phyloP scores from a whole-genome alignment of 2,888 invertebrate genomes.

The Tryphoninae sp. region DNA sequence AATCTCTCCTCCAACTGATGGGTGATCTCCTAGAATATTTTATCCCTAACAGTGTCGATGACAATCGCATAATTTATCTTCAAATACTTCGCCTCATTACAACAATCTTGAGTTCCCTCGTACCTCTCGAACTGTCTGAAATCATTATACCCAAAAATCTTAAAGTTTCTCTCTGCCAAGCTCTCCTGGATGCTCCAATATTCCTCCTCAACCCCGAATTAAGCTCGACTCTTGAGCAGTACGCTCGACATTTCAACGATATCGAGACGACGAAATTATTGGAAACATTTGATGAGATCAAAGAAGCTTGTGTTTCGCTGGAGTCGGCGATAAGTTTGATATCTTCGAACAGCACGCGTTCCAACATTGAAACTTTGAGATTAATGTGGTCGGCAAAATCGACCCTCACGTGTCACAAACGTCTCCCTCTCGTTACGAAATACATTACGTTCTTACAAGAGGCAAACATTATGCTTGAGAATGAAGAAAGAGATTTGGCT shows the following conservation, averaged over 20 bases:
- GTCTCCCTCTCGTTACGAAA: slow-evolving; percentile 82
- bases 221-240: slow-evolving; percentile 80
- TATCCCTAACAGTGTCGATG: slow-evolving; percentile 72
- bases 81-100: slow-evolving; percentile 80
- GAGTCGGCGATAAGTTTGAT: slow-evolving; percentile 78
- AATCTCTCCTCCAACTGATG: slow-evolving; percentile 82
- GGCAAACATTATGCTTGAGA: slow-evolving; percentile 69
- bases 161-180: slow-evolving; percentile 79
- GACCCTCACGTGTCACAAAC: slow-evolving; percentile 84
- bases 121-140: slow-evolving; percentile 80
- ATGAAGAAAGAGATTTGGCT: slow-evolving; percentile 69
- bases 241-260: slow-evolving; percentile 81
- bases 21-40: slow-evolving; percentile 82
- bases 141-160: slow-evolving; percentile 81
- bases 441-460: slow-evolving; percentile 81
- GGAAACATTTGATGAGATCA: slow-evolving; percentile 80
- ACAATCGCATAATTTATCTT: slow-evolving; percentile 81
- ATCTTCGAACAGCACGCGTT: slow-evolving; percentile 50
- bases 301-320: slow-evolving; percentile 81
- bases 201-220: slow-evolving; percentile 81
- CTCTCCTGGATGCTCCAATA: slow-evolving; percentile 82
- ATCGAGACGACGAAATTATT: slow-evolving; percentile 77
- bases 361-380: slow-evolving; percentile 78
- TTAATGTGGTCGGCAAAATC: slow-evolving; percentile 83
- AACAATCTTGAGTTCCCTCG: slow-evolving; percentile 79